A percentile compares a stretch with the other conserved stretches of the same genome.
Evolutionary conservation across 2,888 invertebrate genomes (phyloP).

Genomic region (Clivina fossor): DNA sequence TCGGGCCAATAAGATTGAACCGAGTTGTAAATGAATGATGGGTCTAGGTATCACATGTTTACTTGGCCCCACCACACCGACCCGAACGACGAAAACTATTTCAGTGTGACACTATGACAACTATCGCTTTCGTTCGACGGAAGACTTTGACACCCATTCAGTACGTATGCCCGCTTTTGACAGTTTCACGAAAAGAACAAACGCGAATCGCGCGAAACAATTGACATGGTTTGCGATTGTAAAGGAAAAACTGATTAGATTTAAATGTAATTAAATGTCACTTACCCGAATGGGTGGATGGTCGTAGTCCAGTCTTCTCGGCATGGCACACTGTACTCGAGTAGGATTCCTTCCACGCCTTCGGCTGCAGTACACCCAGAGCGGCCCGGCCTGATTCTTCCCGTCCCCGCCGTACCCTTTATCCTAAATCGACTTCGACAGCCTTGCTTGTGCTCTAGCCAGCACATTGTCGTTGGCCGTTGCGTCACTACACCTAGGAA

Average conservation of each 20-base stretch:
- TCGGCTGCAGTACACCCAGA: constrained; percentile 5
- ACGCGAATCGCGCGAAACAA: neutral
- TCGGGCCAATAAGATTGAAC: too few species aligned
- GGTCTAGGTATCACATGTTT: constrained; percentile 17
- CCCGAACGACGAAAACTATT: constrained; percentile 19
- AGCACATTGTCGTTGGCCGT: neutral
- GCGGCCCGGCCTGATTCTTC: constrained; percentile 6
- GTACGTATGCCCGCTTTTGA: too few species aligned
- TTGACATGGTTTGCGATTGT: neutral
- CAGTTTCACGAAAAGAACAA: too few species aligned
- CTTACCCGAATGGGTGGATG: neutral
- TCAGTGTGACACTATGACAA: constrained; percentile 25
- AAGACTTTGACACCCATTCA: constrained; percentile 6
- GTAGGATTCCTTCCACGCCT: constrained; percentile 21
- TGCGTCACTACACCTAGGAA: constrained; percentile 28
- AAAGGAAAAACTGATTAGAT: too few species aligned
- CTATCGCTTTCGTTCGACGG: constrained; percentile 20
- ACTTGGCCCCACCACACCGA: constrained; percentile 9
- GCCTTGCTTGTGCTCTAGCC: neutral
- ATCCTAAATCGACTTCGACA: too few species aligned
- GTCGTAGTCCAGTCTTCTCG: neutral
- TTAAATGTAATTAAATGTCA: neutral
- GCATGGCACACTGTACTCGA: constrained; percentile 11
- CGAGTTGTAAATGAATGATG: too few species aligned
- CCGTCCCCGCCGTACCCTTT: constrained; percentile 11